phyloP scores from a whole-genome alignment of 1,140 invertebrate species.

The Arctopsyche grandis region DNA sequence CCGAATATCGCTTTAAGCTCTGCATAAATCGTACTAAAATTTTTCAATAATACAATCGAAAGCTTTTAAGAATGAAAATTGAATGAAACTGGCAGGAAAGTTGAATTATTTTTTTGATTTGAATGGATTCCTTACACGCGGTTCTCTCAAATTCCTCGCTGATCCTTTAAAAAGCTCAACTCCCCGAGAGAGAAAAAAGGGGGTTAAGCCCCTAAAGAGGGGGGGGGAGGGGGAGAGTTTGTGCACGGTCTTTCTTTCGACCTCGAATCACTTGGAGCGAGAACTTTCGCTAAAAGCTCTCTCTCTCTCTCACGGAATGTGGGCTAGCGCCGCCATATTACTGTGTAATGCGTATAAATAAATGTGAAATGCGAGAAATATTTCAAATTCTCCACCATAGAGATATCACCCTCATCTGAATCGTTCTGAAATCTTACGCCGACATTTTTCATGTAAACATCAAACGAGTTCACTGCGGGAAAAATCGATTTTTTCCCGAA shows the following conservation, averaged over 20 bases:
- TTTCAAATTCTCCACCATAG: not conserved
- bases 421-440: not conserved
- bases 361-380: slow-evolving; percentile 15
- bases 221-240: too few species aligned
- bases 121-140: not conserved
- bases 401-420: not conserved
- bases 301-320: not conserved
- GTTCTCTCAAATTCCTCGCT: not conserved
- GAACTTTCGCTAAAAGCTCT: slow-evolving; percentile 33
- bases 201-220: not conserved
- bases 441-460: too few species aligned
- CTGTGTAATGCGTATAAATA: not conserved
- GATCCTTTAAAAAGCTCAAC: slow-evolving; percentile 29
- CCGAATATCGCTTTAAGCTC: too few species aligned
- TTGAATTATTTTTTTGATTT: too few species aligned
- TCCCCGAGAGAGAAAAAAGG: not conserved
- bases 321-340: not conserved
- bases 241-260: slow-evolving; percentile 15
- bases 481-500: too few species aligned
- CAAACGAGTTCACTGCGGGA: too few species aligned
- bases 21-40: too few species aligned
- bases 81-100: too few species aligned
- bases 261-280: slow-evolving; percentile 12
- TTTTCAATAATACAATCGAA: too few species aligned
- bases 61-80: too few species aligned